Base-by-base conservation (phyloP, 2,888 invertebrate genomes). In the Thereva unica region DNA sequence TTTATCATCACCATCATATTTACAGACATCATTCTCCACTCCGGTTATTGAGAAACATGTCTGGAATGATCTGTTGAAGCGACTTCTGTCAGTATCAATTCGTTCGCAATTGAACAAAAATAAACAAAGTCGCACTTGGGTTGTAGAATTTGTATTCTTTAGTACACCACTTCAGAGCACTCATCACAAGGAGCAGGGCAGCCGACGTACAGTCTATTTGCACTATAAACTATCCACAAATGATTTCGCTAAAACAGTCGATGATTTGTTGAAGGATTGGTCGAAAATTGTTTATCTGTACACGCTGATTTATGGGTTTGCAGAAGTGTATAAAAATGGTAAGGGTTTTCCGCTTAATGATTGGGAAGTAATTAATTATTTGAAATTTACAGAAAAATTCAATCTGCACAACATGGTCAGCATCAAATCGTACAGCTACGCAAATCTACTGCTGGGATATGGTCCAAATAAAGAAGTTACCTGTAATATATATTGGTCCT, bases 351-450 rank as follows among this genome's bases (percentile, higher is more conserved):
- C 1, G 23, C 23, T 23, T 23, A 23, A 23, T 23, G 23, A 23
- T 23, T 23, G 23, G 23, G 2, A 23, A 23, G 23, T 23, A 23
- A 23, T 23, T 23, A 23, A 23, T 23, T 2, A 23, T 23, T 23
- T 23, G 23, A 23, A 23, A 23, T 23, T 23, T 23, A 1, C 72
- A 85, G 87, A 87, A 73, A 87, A 87, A 73, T 85, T 85, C 69
- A 87, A 85, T 74, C 77, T 89, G 6, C 82, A 84, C 5, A 86
- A 90, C 80, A 88, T 85, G 83, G 89, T 94, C 69, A 89, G 89
- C 74, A 87, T 98, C 63, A 92, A 94, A 72, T 93, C 95, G 0
- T 98, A 93, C 81, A 94, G 90, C 74, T 98, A 97, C 82, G 93
- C 93, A 71, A 93, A 93, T 78, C 83, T 99, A 64, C 86, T 94